A percentile compares a stretch with the other conserved stretches of the same genome.
Evolutionary conservation across 2,113 vertebrate genomes (phyloP).

Genomic region (Saguinus imperator): DNA sequence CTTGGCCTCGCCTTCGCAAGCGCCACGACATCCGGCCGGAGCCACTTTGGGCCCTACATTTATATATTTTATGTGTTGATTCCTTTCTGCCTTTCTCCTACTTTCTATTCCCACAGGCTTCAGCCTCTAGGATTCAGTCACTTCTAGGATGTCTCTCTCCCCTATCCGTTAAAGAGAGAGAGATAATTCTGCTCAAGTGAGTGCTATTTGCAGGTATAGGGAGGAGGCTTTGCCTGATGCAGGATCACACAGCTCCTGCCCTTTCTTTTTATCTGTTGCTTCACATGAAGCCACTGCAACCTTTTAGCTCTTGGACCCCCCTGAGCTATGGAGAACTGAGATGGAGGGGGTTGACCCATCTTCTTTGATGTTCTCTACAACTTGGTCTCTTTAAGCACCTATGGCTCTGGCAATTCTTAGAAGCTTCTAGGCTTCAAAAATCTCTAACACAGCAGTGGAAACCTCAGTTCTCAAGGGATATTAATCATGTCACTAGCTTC

Average conservation of each 20-base stretch:
- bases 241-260: neutral
- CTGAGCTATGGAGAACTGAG: neutral
- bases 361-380: neutral
- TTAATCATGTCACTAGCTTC: neutral
- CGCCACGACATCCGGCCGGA: too few relatives aligned
- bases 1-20: too few relatives aligned
- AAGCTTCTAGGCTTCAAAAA: neutral
- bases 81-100: neutral
- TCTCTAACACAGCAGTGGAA: neutral
- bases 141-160: neutral
- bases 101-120: neutral
- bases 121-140: neutral
- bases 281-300: neutral
- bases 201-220: fast-evolving
- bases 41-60: too few relatives aligned
- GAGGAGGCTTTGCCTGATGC: neutral
- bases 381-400: neutral
- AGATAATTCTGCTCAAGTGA: neutral
- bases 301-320: neutral
- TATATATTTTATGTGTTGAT: too few relatives aligned
- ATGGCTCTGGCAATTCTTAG: neutral
- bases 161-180: neutral
- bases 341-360: neutral
- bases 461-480: neutral
- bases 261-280: neutral